phyloP scores from a whole-genome alignment of 2,113 vertebrate genomes.

The Phodopus roborovskii region DNA sequence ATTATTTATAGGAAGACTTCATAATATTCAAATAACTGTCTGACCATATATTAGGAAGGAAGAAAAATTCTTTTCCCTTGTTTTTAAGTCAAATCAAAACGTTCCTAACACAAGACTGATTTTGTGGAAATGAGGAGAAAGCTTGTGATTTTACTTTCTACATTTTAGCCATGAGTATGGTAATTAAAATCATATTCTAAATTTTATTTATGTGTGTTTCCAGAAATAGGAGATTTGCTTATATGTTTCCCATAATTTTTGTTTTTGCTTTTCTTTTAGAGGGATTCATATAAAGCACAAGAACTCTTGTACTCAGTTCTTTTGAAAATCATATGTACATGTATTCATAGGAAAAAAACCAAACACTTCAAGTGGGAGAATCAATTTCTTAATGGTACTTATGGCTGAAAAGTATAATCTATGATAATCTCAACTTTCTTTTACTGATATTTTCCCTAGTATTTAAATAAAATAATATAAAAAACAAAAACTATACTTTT shows the following conservation, averaged over 20 bases:
- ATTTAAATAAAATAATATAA: background rate
- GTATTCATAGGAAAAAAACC: background rate
- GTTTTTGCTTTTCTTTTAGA: background rate
- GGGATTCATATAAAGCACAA: background rate
- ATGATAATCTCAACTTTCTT: background rate
- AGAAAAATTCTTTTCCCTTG: slow-evolving; percentile 4
- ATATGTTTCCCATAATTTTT: background rate
- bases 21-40: slow-evolving; percentile 59
- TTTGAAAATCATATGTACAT: background rate
- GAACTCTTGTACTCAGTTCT: background rate
- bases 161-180: background rate
- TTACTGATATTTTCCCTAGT: background rate
- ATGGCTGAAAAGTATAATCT: background rate
- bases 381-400: slow-evolving; percentile 12
- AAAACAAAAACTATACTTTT: background rate
- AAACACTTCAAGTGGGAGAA: background rate
- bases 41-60: slow-evolving; percentile 60
- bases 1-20: slow-evolving; percentile 73
- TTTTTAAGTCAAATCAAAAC: slow-evolving; percentile 67
- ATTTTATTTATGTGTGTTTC: slow-evolving; percentile 2
- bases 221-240: slow-evolving; percentile 22
- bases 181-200: slow-evolving; percentile 43
- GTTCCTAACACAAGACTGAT: background rate
- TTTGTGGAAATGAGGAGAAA: slow-evolving; percentile 33
- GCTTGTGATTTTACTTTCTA: slow-evolving; percentile 39